Percentiles rank a stretch among this genome's conserved stretches.
Evolutionary conservation across 2,113 vertebrate species (phyloP).

Genomic region (Misgurnus anguillicaudatus): DNA sequence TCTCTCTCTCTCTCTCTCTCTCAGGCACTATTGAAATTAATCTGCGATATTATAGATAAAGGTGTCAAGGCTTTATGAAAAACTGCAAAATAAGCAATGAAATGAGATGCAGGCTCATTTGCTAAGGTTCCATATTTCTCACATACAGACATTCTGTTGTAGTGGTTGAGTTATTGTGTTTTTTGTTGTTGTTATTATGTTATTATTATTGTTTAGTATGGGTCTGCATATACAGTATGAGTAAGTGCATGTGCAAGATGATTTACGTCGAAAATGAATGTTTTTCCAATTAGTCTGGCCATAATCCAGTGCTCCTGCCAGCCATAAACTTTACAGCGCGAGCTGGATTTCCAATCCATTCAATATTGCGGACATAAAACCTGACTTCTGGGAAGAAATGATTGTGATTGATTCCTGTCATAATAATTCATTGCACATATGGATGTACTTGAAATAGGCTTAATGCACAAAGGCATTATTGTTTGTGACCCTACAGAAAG

Average conservation of each 20-base stretch:
- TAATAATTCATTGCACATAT: conserved; percentile 29
- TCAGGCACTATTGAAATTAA: not conserved
- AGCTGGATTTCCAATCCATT: not conserved
- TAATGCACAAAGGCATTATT: not conserved
- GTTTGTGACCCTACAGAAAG: conserved; percentile 25
- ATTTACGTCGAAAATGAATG: not conserved
- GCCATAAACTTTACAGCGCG: conserved; percentile 10
- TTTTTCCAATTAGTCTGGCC: not conserved
- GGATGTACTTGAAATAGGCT: conserved; percentile 3
- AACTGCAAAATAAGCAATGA: not conserved
- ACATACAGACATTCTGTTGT: not conserved
- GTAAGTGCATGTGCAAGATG: not conserved
- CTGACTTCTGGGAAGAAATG: conserved; percentile 17
- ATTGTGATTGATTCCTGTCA: conserved; percentile 26
- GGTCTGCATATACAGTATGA: no score
- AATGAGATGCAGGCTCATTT: not conserved
- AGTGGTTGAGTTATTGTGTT: not conserved
- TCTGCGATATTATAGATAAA: not conserved
- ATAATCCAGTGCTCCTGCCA: not conserved
- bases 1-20: no score
- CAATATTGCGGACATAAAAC: conserved; percentile 22
- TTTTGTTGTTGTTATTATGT: not conserved
- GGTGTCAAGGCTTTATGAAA: not conserved
- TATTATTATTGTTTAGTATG: no score
- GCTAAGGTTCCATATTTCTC: not conserved